Conservation (phyloP, 2,113 vertebrate genomes). For the Psettodes erumei region DNA sequence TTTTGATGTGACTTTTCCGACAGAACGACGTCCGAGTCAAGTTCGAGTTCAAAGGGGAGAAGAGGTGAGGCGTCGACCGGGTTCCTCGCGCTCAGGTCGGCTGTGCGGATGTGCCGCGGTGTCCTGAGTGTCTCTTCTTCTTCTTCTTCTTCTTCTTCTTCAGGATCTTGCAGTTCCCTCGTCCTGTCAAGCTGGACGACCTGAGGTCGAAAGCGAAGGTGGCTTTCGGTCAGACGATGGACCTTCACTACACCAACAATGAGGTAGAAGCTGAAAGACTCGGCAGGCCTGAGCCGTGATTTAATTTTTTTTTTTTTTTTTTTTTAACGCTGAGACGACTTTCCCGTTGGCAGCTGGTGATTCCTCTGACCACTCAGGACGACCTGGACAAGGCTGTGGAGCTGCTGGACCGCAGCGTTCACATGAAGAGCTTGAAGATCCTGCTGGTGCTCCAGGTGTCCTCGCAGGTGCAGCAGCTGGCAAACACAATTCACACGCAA, state of each 20-base stretch:
- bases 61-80: slow-evolving; percentile 85
- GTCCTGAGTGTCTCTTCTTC: slow-evolving; percentile 19
- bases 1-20: too few relatives aligned
- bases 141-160: slow-evolving; percentile 7
- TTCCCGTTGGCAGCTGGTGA: slow-evolving; percentile 96
- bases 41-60: slow-evolving; percentile 98
- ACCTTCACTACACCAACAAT: slow-evolving; percentile 99
- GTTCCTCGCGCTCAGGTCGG: background rate
- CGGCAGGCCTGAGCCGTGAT: background rate
- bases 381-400: slow-evolving; percentile 98
- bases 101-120: background rate
- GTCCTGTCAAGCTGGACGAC: slow-evolving; percentile 95
- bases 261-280: slow-evolving; percentile 83
- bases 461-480: slow-evolving; percentile 85
- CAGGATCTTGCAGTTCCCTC: slow-evolving; percentile 95
- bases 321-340: too few relatives aligned
- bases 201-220: slow-evolving; percentile 92
- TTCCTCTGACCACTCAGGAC: slow-evolving; percentile 95
- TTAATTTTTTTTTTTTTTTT: background rate
- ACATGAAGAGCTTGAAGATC: slow-evolving; percentile 99
- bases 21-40: slow-evolving; percentile 98
- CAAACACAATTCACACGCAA: background rate
- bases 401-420: slow-evolving; percentile 95
- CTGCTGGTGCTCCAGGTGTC: slow-evolving; percentile 90
- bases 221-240: slow-evolving; percentile 96